Base-by-base conservation (phyloP, 35 echinoderm and acorn worm species). In the Holothuria glaberrima region DNA sequence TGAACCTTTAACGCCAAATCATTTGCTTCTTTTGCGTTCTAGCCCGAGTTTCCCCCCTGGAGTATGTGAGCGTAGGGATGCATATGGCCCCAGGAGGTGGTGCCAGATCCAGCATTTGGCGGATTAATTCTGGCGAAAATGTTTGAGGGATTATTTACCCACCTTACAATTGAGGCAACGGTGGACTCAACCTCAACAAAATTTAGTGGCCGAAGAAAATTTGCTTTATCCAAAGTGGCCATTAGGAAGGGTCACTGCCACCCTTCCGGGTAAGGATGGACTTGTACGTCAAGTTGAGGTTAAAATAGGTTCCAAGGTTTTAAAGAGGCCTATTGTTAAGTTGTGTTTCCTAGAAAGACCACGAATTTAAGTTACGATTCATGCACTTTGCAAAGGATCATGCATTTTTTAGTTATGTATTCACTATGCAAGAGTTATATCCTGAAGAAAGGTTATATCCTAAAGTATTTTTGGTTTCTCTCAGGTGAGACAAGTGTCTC, bases 1-100 rank as follows among this genome's bases (percentile, higher is more conserved):
- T 0, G n/a, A 85, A 7, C 81, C 81, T 12, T 31, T 85, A 20
- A 85, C 58, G 27, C 81, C 81, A 57, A 85, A 85, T 59, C 81
- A 85, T 59, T 32, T 85, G 27, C 18, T 85, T 5, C 29, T 85
- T 24, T 2, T 85, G 50, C 46, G 29, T 20, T 10, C 31, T 5
- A 59, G n/a, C 18, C 58, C 48, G 30, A 21, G 46, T 59, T 24
- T 85, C 6, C 77, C 77, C 35, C 77, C 77, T 50, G 77, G 77
- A 16, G 30, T 56, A 54, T 82, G 6, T 82, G 35, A 26, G 13
- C 22, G 22, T 24, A 36, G 21, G 45, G 77, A 82, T 36, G 33
- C 9, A 5, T 89, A 76, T 58, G 50, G 22, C 32, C 22, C 3
- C n/a, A 74, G 71, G 30, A 28, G 71, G 25, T 74, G 31, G 71